phyloP scores from a whole-genome alignment of 2,113 vertebrate genomes.

The Ivindomyrus marchei region DNA sequence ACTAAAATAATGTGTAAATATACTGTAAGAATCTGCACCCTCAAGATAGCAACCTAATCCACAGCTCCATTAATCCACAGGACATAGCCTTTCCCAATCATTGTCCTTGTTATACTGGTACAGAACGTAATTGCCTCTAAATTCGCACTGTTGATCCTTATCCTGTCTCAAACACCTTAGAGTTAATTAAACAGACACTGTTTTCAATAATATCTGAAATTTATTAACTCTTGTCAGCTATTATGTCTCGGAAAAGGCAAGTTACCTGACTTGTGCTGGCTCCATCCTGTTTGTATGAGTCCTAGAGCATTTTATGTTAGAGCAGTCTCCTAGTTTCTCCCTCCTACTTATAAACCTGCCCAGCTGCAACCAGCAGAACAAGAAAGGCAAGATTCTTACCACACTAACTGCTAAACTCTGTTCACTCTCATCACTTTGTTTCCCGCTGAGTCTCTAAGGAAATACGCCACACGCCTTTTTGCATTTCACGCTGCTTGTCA shows the following conservation, averaged over 20 bases:
- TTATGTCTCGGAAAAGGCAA: neutral
- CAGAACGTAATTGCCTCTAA: neutral
- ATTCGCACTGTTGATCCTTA: neutral
- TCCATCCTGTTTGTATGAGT: conserved; percentile 51
- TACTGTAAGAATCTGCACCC: neutral
- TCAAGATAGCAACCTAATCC: neutral
- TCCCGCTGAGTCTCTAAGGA: neutral
- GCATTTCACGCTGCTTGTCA: neutral
- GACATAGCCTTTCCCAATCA: neutral
- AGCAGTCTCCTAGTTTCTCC: neutral
- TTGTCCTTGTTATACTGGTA: neutral
- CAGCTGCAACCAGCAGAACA: conserved; percentile 48
- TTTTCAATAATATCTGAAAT: neutral
- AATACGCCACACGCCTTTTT: neutral
- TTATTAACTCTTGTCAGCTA: neutral
- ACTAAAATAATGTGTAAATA: neutral
- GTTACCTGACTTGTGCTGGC: conserved; percentile 51
- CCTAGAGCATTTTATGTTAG: conserved; percentile 48
- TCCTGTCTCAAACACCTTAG: neutral
- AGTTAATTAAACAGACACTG: neutral
- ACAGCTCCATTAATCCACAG: neutral
- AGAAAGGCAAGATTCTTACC: conserved; percentile 55
- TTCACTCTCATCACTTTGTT: neutral
- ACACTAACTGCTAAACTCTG: conserved; percentile 8
- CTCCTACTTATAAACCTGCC: conserved; percentile 33